Conservation (phyloP, 2,797 vertebrate genomes). For the Simalia tracyae region DNA sequence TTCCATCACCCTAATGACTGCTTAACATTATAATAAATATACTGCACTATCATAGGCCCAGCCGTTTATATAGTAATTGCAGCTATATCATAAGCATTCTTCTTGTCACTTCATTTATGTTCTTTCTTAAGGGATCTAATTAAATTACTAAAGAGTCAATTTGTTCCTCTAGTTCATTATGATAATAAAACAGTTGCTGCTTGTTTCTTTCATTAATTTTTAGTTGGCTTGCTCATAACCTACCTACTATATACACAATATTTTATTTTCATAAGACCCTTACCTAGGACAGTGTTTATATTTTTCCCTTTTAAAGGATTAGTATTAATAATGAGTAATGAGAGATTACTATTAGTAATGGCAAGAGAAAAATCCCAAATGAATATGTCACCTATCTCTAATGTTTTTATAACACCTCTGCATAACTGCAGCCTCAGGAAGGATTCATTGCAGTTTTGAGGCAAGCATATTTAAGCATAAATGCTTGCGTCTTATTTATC, state of each 20-base stretch:
- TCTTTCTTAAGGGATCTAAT: conserved; percentile 8
- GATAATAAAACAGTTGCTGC: neutral
- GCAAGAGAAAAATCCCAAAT: neutral
- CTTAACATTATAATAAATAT: conserved; percentile 4
- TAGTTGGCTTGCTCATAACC: neutral
- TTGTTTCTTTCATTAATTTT: neutral
- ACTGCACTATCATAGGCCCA: neutral
- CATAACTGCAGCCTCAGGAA: neutral
- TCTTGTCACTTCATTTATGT: neutral
- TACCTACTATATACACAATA: neutral
- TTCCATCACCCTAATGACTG: neutral
- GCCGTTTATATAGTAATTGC: neutral
- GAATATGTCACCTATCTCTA: neutral
- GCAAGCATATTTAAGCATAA: neutral
- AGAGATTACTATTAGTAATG: neutral
- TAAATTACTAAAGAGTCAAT: neutral
- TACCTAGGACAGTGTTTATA: neutral
- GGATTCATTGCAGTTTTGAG: neutral
- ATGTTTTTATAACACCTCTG: neutral
- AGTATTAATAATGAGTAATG: neutral
- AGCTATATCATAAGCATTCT: neutral
- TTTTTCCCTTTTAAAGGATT: neutral
- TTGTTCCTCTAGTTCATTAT: neutral
- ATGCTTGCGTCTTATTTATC: neutral
- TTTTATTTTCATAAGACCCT: neutral